Conservation (phyloP, 1,140 invertebrate genomes). For the Drosophila littoralis region DNA sequence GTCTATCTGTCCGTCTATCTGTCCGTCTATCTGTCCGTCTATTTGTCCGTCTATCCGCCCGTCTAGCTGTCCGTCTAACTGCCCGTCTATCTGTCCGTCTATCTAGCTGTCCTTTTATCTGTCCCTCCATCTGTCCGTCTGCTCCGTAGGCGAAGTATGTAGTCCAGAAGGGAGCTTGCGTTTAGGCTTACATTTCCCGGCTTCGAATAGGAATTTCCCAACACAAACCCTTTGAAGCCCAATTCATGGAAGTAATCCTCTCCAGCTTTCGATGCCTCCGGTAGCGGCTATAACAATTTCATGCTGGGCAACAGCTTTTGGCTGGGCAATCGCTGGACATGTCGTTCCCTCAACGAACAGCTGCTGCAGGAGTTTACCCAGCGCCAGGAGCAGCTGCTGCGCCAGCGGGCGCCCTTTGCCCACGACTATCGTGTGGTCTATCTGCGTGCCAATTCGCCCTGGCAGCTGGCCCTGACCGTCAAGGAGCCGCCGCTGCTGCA, state of each 20-base stretch:
- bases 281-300: constrained; percentile 37
- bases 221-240: too few species aligned
- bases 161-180: too few species aligned
- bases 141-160: too few species aligned
- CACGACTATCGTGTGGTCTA: constrained; percentile 53
- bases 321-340: constrained; percentile 56
- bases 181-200: too few species aligned
- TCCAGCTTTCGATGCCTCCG: constrained; percentile 60
- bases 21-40: too few species aligned
- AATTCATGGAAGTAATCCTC: not conserved
- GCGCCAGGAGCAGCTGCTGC: not conserved
- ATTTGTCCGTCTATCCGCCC: too few species aligned
- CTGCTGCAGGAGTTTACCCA: constrained; percentile 12
- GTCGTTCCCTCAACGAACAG: constrained; percentile 23
- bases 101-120: too few species aligned
- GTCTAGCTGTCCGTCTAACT: too few species aligned
- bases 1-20: too few species aligned
- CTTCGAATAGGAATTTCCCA: too few species aligned
- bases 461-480: constrained; percentile 12
- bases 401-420: constrained; percentile 24
- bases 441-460: constrained; percentile 28
- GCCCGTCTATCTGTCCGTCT: too few species aligned
- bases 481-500: constrained; percentile 29
- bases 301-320: constrained; percentile 48
- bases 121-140: too few species aligned